These are phyloP conservation scores for Poecile montanus DNA, from an alignment of 2,797 vertebrate genomes.

Conservation along the genomic window DNA sequence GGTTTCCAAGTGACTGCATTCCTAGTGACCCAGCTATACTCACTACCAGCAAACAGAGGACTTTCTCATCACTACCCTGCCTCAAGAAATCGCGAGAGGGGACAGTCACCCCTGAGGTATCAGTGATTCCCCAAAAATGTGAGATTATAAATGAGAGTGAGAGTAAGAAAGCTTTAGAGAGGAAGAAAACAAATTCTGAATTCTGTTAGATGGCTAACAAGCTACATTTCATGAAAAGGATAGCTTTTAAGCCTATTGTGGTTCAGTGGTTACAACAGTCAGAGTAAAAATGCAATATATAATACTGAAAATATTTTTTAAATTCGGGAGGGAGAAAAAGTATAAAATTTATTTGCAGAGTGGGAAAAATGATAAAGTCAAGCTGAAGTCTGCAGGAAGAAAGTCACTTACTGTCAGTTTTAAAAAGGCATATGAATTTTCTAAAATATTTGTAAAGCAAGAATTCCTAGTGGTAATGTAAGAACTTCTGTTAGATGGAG, in stretches of 20 bases:
- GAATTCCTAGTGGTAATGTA: background rate
- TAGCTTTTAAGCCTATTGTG: background rate
- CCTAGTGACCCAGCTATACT: background rate
- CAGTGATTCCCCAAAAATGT: background rate
- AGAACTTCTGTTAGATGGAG: background rate
- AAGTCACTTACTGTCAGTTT: background rate
- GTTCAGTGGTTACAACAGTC: background rate
- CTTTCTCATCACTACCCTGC: background rate
- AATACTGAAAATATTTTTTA: background rate
- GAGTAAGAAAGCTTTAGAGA: background rate
- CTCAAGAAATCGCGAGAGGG: background rate
- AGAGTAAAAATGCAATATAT: background rate
- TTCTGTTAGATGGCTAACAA: background rate
- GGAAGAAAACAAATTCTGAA: background rate
- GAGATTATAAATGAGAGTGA: background rate
- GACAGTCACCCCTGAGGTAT: background rate
- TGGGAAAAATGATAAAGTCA: background rate
- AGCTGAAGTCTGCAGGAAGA: background rate
- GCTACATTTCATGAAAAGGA: background rate
- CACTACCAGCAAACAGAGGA: background rate
- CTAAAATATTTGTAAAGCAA: background rate
- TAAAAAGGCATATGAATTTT: background rate
- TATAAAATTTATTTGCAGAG: background rate
- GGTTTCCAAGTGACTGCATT: slow-evolving; percentile 35
- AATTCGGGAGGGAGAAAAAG: background rate